Conservation (phyloP, 2,888 invertebrate genomes). For the Stenodema calcarata region DNA sequence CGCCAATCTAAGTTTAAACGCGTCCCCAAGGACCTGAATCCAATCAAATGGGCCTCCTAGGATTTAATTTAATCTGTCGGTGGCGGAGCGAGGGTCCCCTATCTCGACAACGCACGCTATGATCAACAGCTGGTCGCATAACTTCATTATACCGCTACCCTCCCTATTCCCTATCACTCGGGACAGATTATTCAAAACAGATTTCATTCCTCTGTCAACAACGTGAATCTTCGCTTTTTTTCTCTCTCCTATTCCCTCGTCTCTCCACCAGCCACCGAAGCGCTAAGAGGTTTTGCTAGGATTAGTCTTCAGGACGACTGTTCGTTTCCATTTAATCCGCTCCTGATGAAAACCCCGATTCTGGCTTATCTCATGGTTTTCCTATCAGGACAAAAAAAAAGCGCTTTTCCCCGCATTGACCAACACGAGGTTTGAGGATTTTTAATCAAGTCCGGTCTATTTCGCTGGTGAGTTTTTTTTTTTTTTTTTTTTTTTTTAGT, state of each 20-base stretch:
- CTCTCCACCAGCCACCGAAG: not conserved
- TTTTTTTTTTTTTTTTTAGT: not conserved
- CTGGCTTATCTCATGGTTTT: constrained; percentile 13
- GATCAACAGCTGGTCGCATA: constrained; percentile 44
- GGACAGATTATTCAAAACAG: constrained; percentile 35
- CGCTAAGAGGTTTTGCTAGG: constrained; percentile 42
- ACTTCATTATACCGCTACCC: constrained; percentile 15
- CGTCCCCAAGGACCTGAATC: not conserved
- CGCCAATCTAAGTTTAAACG: not conserved
- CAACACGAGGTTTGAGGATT: not conserved
- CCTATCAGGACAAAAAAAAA: not conserved
- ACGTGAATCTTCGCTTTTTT: constrained; percentile 15
- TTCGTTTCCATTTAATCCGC: constrained; percentile 35
- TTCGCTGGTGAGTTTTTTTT: not conserved
- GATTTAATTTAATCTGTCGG: constrained; percentile 37
- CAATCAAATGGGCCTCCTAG: constrained; percentile 36
- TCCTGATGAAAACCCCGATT: constrained; percentile 33
- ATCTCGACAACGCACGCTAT: constrained; percentile 25
- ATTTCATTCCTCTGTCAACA: constrained; percentile 42
- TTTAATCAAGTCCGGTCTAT: not conserved
- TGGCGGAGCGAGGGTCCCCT: not conserved
- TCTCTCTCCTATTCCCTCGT: not conserved
- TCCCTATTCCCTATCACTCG: not conserved
- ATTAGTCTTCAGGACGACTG: constrained; percentile 11
- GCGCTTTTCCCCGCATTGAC: not conserved